Evolutionary conservation across 2,888 invertebrate genomes (phyloP), one percentile per base, ranked within the genome.

Genomic region (Cremastobaeus sp.): DNA sequence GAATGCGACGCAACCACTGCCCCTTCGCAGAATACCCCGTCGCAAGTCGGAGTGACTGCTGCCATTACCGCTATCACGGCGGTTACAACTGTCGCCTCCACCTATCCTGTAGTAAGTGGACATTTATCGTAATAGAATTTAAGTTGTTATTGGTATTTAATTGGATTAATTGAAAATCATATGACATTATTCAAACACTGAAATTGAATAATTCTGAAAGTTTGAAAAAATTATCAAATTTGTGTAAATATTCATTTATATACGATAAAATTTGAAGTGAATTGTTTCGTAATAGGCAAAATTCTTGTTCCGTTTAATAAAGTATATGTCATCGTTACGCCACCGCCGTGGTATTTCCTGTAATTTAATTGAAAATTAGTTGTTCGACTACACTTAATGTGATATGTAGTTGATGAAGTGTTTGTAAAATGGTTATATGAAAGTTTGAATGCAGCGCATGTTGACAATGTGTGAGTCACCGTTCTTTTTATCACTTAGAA

Each of bases 1-100:
- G 83, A 85, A 79, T 87, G 85, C 80, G 85, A 86, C 79, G 78
- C 78, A 76, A 80, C 83, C 81, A 82, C 82, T 81, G 82, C 84
- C 83, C 77, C 84, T 79, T 80, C 83, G 78, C 86, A 83, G 77
- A 85, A 82, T 82, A 80, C 83, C 75, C 85, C 85, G 78, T 83
- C 82, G 78, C 86, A 87, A 82, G 77, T 78, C 80, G 86, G 83
- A 79, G 81, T 79, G 79, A 81, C 83, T 70, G 81, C 86, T 77
- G 80, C 81, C 78, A 84, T 82, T 78, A 81, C 83, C 76, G 80
- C 70, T 8, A 64, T 69, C 45, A 48, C 74, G 14, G 74, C 65
- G 54, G 65, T 65, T 41, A 66, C 74, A 50, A 74, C 69, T 48
- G 64, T 70, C 60, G 81, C 83, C 70, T 81, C 86, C 76, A 80